These are phyloP conservation scores for Calephelis nemesis DNA, from an alignment of 1,140 invertebrate genomes.

Conservation along the genomic window DNA sequence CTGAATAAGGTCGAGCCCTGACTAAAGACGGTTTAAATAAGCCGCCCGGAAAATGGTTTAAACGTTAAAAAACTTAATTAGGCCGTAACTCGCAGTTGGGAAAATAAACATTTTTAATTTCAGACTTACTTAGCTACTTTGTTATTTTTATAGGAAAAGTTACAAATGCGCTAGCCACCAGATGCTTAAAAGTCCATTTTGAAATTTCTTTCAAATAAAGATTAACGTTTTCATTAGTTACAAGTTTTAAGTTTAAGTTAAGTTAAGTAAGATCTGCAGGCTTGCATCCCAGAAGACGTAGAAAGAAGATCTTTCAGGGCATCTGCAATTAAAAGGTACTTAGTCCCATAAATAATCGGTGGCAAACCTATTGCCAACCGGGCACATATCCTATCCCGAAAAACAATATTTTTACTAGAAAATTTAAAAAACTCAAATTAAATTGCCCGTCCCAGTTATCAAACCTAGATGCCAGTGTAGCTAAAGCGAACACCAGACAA, in stretches of 20 bases:
- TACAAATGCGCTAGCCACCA: slow-evolving; percentile 7
- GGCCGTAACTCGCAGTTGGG: slow-evolving; percentile 11
- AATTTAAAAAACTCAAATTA: no score
- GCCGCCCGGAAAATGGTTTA: not conserved
- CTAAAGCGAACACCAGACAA: no score
- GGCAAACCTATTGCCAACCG: no score
- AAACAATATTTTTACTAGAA: no score
- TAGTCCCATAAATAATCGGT: no score
- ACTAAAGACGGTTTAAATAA: slow-evolving; percentile 6
- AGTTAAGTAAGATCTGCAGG: not conserved
- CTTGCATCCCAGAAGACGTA: no score
- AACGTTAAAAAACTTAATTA: slow-evolving; percentile 15
- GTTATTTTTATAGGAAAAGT: slow-evolving; percentile 7
- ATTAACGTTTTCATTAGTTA: not conserved
- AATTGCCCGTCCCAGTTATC: no score
- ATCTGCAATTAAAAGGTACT: no score
- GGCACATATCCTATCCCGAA: no score
- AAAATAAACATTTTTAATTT: slow-evolving; percentile 12
- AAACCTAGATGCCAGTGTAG: no score
- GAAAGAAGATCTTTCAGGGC: no score
- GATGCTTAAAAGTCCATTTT: not conserved
- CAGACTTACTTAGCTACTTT: not conserved
- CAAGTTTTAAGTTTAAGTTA: no score
- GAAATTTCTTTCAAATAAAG: not conserved
- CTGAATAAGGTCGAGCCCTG: not conserved